These are phyloP conservation scores for Eurystomus glaucurus DNA, from an alignment of 2,797 vertebrate genomes.

Conservation along the genomic window DNA sequence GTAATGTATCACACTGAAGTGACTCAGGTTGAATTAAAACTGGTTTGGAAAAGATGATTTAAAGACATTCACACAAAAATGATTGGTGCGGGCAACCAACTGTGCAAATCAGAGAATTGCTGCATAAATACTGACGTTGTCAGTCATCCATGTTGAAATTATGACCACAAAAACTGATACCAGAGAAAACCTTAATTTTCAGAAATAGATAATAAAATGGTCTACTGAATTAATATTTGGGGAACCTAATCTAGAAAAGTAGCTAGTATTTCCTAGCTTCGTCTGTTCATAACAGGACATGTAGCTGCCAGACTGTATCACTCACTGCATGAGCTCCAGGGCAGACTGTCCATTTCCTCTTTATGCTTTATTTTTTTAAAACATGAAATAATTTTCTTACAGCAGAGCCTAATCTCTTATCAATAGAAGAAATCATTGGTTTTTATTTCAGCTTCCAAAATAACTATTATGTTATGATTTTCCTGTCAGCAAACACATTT, in stretches of 20 bases:
- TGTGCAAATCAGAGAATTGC: not conserved
- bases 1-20: not conserved
- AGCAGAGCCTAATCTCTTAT: conserved; percentile 38
- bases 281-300: not conserved
- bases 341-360: not conserved
- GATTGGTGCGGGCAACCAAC: not conserved
- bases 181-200: not conserved
- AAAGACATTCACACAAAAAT: not conserved
- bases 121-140: not conserved
- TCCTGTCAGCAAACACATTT: conserved; percentile 34
- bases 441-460: conserved; percentile 47
- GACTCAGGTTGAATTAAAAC: not conserved
- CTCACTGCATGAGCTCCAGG: not conserved
- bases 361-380: not conserved
- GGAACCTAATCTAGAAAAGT: not conserved
- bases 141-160: not conserved
- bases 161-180: not conserved
- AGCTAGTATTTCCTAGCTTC: not conserved
- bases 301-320: not conserved
- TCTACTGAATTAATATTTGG: not conserved
- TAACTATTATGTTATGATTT: conserved; percentile 31
- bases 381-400: not conserved
- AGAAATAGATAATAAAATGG: not conserved
- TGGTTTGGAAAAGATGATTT: not conserved
- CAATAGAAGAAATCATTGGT: conserved; percentile 1